Evolutionary conservation across 2,888 invertebrate genomes (phyloP).

Genomic region (Mesorhabditis belari): DNA sequence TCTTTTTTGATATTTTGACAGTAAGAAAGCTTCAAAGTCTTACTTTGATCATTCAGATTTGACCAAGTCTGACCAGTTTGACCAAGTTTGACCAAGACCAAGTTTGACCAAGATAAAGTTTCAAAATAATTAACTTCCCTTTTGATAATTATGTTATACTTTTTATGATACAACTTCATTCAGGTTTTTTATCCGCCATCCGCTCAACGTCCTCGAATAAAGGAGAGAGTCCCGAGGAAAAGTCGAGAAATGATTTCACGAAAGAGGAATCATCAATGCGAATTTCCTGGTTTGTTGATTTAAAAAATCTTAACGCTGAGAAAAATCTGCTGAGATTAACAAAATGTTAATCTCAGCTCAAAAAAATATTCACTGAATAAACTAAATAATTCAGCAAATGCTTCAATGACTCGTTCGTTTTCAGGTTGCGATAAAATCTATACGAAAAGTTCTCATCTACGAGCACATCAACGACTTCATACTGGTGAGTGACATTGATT

Average conservation of each 20-base stretch:
- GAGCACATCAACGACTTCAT: conserved; percentile 46
- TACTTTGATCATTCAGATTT: not conserved
- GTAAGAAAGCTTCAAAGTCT: not conserved
- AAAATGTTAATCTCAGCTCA: too few relatives aligned
- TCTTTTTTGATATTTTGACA: not conserved
- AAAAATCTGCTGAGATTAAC: too few relatives aligned
- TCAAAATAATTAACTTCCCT: not conserved
- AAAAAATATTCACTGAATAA: too few relatives aligned
- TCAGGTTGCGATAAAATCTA: conserved; percentile 47
- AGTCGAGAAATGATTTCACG: not conserved
- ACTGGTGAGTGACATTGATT: conserved; percentile 33
- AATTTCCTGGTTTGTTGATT: not conserved
- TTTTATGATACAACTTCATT: not conserved
- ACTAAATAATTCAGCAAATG: too few relatives aligned
- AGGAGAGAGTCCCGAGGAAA: not conserved
- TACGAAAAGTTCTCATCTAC: conserved; percentile 49
- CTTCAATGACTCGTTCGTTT: not conserved
- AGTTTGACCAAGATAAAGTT: not conserved
- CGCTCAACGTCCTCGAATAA: not conserved
- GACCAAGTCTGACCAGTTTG: not conserved
- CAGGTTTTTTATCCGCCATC: not conserved
- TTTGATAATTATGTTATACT: not conserved
- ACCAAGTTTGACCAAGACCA: too few relatives aligned
- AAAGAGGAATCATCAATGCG: not conserved
- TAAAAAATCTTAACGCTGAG: too few relatives aligned